Conservation (phyloP, 2,113 vertebrate species). For the Hippocampus comes region DNA sequence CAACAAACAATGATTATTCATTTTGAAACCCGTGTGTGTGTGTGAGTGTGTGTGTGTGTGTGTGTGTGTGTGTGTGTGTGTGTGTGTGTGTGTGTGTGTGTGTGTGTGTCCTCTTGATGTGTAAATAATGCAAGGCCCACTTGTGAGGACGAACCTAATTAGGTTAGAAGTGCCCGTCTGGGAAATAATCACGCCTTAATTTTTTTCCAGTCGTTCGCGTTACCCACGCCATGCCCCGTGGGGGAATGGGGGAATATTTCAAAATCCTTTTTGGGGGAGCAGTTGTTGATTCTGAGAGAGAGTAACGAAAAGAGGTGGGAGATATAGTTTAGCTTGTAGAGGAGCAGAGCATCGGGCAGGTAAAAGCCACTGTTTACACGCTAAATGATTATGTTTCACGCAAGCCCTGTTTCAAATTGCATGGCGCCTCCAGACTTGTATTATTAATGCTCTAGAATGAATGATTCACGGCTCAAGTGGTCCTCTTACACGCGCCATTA, state of each 20-base stretch:
- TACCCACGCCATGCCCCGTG: conserved; percentile 33
- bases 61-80: conserved; percentile 38
- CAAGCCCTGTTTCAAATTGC: conserved; percentile 63
- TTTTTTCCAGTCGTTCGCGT: conserved; percentile 41
- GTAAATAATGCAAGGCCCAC: conserved; percentile 73
- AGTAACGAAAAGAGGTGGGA: conserved; percentile 39
- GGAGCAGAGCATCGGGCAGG: conserved; percentile 39
- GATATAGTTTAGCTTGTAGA: not conserved
- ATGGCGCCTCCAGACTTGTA: conserved; percentile 61
- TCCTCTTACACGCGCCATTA: conserved; percentile 20
- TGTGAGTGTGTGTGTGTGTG: conserved; percentile 35
- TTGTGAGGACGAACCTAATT: conserved; percentile 70
- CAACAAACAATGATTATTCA: conserved; percentile 78
- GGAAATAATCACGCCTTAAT: conserved; percentile 65
- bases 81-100: conserved; percentile 36
- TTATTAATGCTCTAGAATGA: conserved; percentile 72
- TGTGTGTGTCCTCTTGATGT: conserved; percentile 68
- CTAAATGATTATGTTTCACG: conserved; percentile 66
- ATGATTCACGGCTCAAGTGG: conserved; percentile 64
- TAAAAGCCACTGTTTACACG: conserved; percentile 72
- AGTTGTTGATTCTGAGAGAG: conserved; percentile 45
- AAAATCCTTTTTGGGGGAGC: conserved; percentile 54
- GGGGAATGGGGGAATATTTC: conserved; percentile 41
- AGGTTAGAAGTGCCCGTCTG: conserved; percentile 63
- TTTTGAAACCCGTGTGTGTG: conserved; percentile 37